Base-by-base conservation (phyloP, 2,888 invertebrate species). In the Poecilobothrus nobilitatus region DNA sequence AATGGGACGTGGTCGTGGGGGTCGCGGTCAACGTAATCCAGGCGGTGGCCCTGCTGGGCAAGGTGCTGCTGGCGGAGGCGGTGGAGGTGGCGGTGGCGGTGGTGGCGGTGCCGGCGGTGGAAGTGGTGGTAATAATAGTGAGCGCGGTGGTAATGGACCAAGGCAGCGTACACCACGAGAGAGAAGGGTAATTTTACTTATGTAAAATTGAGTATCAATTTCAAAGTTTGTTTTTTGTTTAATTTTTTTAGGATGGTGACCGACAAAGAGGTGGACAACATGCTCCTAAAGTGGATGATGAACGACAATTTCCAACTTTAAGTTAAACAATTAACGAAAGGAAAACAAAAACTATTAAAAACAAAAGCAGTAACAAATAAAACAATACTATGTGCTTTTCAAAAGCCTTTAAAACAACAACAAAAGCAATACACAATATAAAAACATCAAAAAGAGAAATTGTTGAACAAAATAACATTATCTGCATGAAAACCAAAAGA, bases 301-400 rank as follows among this genome's bases (percentile, higher is more conserved):
- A 94, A 86, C 91, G 91, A 83, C 95, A 95, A 84, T 96, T 97
- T 84, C 96, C 96, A 76, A 93, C 94, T 80, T 88, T 96, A 81
- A 92, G 93, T 83, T 92, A 91, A 84, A 76, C 66, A 71, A 34
- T 20, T 22, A 68, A 63, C 21, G 9, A 68, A 68, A 27, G 5
- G 5, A 27, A 27, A 27, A 27, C 27, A 27, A n/a, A 66, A 66
- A 44, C 21, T 66, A 63, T n/a, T 18, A 68, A 67, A 69, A 67
- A 34, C 66, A 67, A 62, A 27, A 27, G 27, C 27, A 27, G 27
- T 27, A 27, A 27, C 27, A 27, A 27, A 27, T 27, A 27, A 27
- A 27, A 27, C 27, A 27, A 27, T 27, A 27, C 27, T 27, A 27
- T 27, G 27, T 27, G 27, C 27, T 27, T 27, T 27, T 27, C 3